Base-by-base conservation (phyloP, 2,797 vertebrate species). In the Phoebastria nigripes region DNA sequence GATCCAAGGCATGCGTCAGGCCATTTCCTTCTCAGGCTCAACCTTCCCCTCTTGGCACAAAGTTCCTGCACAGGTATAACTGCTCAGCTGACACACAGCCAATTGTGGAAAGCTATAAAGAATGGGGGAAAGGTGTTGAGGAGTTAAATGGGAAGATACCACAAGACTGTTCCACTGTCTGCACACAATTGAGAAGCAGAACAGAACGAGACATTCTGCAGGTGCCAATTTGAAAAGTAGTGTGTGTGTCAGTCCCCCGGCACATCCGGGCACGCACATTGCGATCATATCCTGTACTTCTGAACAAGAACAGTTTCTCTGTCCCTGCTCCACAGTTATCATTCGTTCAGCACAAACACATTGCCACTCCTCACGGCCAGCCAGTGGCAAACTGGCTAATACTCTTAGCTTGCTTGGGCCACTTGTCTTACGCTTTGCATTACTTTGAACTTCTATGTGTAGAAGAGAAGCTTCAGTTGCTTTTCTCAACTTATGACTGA, bases 241-340 rank as follows among this genome's bases (percentile, higher is more conserved):
- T 5, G 33, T 3, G 1, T 6, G 12, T 41, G 39, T 33, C 51
- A 17, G 56, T 13, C 49, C 11, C 33, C 39, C 5, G 37, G 42
- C 1, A 0, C 71, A 51, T 5, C 41, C 41, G 28, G 61, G 29
- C 56, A 19, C 2, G 0, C 37, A n/a, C 20, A 3, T 2, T 25
- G 14, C 39, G 12, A 9, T 24, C 39, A 2, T 3, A 14, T 8
- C 39, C 28, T 7, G 31, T 0, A 1, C 58, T 65, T 49, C 74
- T 3, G 0, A 42, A n/a, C 24, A 28, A 14, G n/a, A n/a, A 26
- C 15, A 5, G 47, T 17, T 51, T 62, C 41, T 65, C 49, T 11
- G 9, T 28, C 71, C 46, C 54, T 15, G 54, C 55, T 66, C 42
- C 7, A 6, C 65, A 18, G 44, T 0, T 10, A 31, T 8, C 28